Base-by-base conservation (phyloP, 2,888 invertebrate genomes). In the Beris morrisii region DNA sequence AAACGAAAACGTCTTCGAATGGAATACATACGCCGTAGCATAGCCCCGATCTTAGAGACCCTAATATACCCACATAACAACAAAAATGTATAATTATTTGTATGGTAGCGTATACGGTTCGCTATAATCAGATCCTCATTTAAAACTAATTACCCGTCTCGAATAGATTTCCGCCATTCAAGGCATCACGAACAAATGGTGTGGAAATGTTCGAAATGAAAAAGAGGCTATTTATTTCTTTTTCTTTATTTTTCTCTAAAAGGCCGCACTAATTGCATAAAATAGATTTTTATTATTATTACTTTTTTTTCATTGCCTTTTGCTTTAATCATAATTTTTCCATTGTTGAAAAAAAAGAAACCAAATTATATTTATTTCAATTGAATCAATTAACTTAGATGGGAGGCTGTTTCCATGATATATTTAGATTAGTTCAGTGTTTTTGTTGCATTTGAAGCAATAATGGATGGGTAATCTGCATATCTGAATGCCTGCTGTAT, bases 121-220 rank as follows among this genome's bases (percentile, higher is more conserved):
- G 61, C 65, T 63, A 65, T 65, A 68, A 68, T 68, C 68, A 68
- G 68, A 68, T 68, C 57, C 68, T 68, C 68, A 68, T 68, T 68
- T 68, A 57, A 63, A 65, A 65, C 68, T 68, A 68, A 68, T 68
- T 68, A 68, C 65, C 68, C 65, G 65, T 55, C 65, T 65, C 68
- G 59, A 68, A 68, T 68, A 68, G 65, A 68, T 68, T 68, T 65
- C 68, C 65, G 68, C 63, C 61, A 61, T 61, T 61, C 50, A 61
- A 52, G 58, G 53, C 67, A 45, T 67, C 67, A 65, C 59, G 64
- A 65, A 65, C 65, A 65, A 67, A 67, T 67, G 55, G 58, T 63
- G 66, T 59, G 64, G 64, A 67, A 67, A 67, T 67, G 58, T 58
- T 45, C 31, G 7, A 53, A 67, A 64, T 64, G 50, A 52, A 61